These are phyloP conservation scores for Plebejus melissa DNA, from an alignment of 2,888 invertebrate species.

Conservation along the genomic window DNA sequence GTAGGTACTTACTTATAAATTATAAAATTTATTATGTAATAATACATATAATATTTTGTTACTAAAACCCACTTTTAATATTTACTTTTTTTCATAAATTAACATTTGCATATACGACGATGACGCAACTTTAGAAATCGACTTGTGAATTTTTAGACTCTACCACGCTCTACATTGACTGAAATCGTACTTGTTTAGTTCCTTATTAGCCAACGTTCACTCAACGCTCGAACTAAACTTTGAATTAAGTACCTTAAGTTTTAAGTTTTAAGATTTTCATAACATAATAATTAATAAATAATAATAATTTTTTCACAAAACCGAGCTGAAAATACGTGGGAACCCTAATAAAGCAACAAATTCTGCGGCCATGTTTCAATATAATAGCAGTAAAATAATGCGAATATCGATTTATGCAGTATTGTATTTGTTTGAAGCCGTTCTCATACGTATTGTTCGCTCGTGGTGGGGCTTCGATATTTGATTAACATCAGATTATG, in stretches of 20 bases:
- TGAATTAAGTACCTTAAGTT: background rate
- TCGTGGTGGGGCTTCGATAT: constrained; percentile 56
- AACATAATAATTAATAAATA: background rate
- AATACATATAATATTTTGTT: too few relatives aligned
- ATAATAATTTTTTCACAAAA: background rate
- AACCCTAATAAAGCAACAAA: constrained; percentile 1
- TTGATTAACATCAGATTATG: constrained; percentile 79
- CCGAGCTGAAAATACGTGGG: background rate
- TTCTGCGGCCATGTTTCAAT: background rate
- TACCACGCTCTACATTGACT: background rate
- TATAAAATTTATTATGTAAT: too few relatives aligned
- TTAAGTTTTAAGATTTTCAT: background rate
- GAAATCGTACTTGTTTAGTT: background rate
- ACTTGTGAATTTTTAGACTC: background rate
- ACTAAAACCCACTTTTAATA: background rate
- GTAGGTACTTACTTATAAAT: too few relatives aligned
- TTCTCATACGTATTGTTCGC: constrained; percentile 10
- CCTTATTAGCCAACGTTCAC: too few relatives aligned
- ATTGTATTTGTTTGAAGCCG: constrained; percentile 2
- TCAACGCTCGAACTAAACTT: too few relatives aligned
- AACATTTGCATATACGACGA: background rate
- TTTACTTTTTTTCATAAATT: background rate
- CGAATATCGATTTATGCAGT: constrained; percentile 3
- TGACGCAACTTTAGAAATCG: constrained; percentile 8
- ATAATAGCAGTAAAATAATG: constrained; percentile 2